phyloP scores from a whole-genome alignment of 2,888 invertebrate species.

The Poecilobothrus nobilitatus region DNA sequence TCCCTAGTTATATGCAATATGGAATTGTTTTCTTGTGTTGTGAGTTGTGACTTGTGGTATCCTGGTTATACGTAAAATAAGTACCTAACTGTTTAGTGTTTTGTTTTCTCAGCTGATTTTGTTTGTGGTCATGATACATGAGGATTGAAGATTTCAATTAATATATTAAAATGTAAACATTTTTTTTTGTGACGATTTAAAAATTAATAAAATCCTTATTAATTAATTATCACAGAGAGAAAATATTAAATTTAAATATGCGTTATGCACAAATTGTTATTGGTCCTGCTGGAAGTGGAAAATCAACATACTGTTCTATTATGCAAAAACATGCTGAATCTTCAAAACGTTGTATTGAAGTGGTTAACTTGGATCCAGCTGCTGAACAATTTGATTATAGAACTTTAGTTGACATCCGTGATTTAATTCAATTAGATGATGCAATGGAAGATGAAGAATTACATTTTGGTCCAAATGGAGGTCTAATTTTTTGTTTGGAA shows the following conservation, averaged over 20 bases:
- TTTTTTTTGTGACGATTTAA: too few relatives aligned
- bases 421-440: conserved; percentile 89
- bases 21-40: too few relatives aligned
- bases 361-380: conserved; percentile 96
- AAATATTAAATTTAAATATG: conserved; percentile 47
- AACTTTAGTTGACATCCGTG: conserved; percentile 73
- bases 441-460: conserved; percentile 94
- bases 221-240: too few relatives aligned
- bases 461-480: conserved; percentile 95
- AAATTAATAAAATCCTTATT: too few relatives aligned
- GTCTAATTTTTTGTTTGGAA: conserved; percentile 89
- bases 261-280: conserved; percentile 91
- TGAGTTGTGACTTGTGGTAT: too few relatives aligned
- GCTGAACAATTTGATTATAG: conserved; percentile 93
- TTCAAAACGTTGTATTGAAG: conserved; percentile 64
- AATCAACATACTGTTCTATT: conserved; percentile 91
- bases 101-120: too few relatives aligned
- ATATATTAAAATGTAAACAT: too few relatives aligned
- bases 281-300: conserved; percentile 96
- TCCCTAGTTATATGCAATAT: too few relatives aligned
- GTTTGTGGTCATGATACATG: too few relatives aligned
- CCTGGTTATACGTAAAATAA: too few relatives aligned
- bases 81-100: too few relatives aligned
- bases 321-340: conserved; percentile 79
- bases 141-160: too few relatives aligned